Conservation (phyloP, 1,140 invertebrate genomes). For the Lucilia cuprina region DNA sequence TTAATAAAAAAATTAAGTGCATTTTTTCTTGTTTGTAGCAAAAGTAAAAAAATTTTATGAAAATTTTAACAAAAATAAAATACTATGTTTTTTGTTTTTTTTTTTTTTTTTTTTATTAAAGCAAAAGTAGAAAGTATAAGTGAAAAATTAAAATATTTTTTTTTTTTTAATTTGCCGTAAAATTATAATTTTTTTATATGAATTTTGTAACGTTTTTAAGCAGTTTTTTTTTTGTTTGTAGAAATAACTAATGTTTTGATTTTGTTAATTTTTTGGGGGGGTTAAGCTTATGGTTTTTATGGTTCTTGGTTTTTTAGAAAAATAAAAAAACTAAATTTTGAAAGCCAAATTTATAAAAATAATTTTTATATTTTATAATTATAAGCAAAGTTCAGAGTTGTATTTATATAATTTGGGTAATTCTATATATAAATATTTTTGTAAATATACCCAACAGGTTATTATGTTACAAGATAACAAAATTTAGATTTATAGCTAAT, state of each 20-base stretch:
- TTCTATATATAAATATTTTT: too few species aligned
- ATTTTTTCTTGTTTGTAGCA: background rate
- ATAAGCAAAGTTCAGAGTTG: conserved; percentile 13
- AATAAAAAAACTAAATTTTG: background rate
- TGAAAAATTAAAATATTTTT: background rate
- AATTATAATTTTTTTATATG: background rate
- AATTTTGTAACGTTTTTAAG: background rate
- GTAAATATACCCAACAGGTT: too few species aligned
- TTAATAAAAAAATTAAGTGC: background rate
- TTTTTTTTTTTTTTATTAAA: background rate
- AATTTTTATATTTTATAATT: background rate
- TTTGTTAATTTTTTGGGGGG: background rate
- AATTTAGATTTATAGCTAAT: too few species aligned
- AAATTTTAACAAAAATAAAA: background rate
- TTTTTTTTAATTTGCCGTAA: background rate
- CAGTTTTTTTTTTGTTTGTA: background rate
- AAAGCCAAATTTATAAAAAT: background rate
- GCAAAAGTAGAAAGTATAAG: background rate
- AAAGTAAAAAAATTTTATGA: background rate
- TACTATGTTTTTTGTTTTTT: conserved; percentile 3
- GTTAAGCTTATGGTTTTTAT: conserved; percentile 6
- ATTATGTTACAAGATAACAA: too few species aligned
- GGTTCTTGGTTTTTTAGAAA: too few species aligned
- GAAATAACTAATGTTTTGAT: background rate
- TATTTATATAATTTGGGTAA: too few species aligned